phyloP scores from a whole-genome alignment of 2,888 invertebrate species.

The Rhodophaea formosa region DNA sequence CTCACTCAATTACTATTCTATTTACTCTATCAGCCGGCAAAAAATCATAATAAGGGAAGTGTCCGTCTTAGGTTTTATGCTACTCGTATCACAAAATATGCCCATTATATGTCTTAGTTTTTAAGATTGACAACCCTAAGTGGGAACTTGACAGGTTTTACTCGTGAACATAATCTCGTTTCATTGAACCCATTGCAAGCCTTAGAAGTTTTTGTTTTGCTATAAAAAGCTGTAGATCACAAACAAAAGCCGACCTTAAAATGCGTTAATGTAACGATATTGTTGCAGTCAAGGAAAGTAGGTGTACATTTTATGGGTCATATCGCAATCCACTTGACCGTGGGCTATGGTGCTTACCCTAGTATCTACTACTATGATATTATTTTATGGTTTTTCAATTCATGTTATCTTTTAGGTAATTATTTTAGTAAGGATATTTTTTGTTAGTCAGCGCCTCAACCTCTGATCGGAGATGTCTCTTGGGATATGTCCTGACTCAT shows the following conservation, averaged over 20 bases:
- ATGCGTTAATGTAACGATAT: constrained; percentile 7
- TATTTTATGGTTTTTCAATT: too few species aligned
- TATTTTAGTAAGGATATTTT: not conserved
- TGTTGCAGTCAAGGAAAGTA: constrained; percentile 11
- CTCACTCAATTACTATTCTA: too few species aligned
- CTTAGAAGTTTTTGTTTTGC: constrained; percentile 2
- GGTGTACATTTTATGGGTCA: constrained; percentile 6
- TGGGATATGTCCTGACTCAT: too few species aligned
- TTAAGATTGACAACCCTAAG: not conserved
- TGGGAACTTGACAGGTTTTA: not conserved
- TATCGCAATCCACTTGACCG: constrained; percentile 5
- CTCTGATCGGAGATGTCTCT: too few species aligned
- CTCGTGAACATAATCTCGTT: constrained; percentile 1
- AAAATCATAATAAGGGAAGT: too few species aligned
- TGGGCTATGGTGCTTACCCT: not conserved
- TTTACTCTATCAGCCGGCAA: too few species aligned
- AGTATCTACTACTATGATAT: too few species aligned
- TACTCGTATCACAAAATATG: not conserved
- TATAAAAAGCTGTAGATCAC: not conserved
- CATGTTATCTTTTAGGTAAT: not conserved
- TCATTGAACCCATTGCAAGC: constrained; percentile 1
- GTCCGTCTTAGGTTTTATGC: not conserved
- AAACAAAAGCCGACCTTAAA: constrained; percentile 10
- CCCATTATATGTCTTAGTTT: not conserved
- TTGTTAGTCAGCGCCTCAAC: too few species aligned